Evolutionary conservation across 2,888 invertebrate genomes (phyloP).

Genomic region (Brachyptera putata): DNA sequence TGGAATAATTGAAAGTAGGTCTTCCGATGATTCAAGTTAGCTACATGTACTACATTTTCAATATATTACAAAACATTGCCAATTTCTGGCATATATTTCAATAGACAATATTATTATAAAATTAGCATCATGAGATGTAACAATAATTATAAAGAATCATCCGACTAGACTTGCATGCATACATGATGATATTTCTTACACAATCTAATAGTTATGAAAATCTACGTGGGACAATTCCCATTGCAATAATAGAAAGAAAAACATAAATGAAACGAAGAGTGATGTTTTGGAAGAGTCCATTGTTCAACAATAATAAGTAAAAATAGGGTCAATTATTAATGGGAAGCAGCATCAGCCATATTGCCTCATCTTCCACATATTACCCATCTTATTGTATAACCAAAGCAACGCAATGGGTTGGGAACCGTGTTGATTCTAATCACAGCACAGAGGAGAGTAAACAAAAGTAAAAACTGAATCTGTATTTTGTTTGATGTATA

Average conservation of each 20-base stretch:
- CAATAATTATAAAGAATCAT: too few relatives aligned
- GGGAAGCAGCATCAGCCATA: conserved; percentile 5
- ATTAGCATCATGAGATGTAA: too few relatives aligned
- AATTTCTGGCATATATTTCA: too few relatives aligned
- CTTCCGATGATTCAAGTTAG: too few relatives aligned
- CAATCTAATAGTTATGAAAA: too few relatives aligned
- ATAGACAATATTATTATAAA: too few relatives aligned
- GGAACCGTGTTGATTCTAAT: conserved; percentile 12
- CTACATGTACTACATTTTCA: too few relatives aligned
- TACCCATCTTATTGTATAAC: conserved; percentile 3
- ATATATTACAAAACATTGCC: too few relatives aligned
- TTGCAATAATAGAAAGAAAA: conserved; percentile 2
- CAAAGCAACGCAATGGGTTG: conserved; percentile 15
- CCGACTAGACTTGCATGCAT: too few relatives aligned
- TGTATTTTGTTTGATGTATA: conserved; percentile 1
- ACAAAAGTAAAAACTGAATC: conserved; percentile 20
- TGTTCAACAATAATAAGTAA: conserved; percentile 10
- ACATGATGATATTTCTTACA: too few relatives aligned
- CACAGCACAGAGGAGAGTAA: conserved; percentile 4
- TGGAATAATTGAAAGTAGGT: too few relatives aligned
- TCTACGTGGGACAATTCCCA: conserved; percentile 2
- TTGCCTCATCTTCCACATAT: conserved; percentile 15
- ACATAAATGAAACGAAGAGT: too few relatives aligned
- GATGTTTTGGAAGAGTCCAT: conserved; percentile 17
- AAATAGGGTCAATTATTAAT: conserved; percentile 20